Base-by-base conservation (phyloP, 2,888 invertebrate species). In the Caenorhabditis sinica region DNA sequence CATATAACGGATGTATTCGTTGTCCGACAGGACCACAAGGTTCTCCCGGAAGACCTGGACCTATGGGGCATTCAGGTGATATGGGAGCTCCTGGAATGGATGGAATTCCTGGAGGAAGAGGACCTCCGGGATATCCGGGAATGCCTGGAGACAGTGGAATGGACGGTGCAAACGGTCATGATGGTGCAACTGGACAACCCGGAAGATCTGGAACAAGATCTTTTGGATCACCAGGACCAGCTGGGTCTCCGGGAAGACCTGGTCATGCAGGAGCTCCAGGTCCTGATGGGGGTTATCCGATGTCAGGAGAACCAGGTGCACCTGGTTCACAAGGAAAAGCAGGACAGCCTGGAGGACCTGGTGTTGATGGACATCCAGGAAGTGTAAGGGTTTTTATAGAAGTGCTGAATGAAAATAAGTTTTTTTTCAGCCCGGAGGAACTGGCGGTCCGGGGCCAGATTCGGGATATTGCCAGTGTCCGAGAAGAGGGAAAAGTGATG, bases 401-500 rank as follows among this genome's bases (percentile, higher is more conserved):
- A 36, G 3, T 23, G 28, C 9, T 36, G 5, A 30, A 71, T 40
- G 6, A 9, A 36, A 13, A 6, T 51, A 11, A 17, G 1, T 11
- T 20, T 28, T n/a, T 5, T 79, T 75, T 43, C 33, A 84, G 84
- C 66, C 75, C 17, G 84, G 84, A 30, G 71, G 61, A 6, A 11
- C 30, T 20, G 84, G 84, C 6, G 40, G 51, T 25, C 80, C 65
- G 20, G 84, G 84, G 2, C 69, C 74, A 8, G 84, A 84, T 60
- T 79, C 74, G 30, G 83, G 83, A 20, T 83, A 83, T 49, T 83
- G 83, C 45, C 63, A 74, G 20, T 83, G 83, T 45, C 83, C 83
- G 9, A 0, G 20, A 43, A 56, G 83, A 53, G 83, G 77, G 6
- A 82, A 82, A 66, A 76, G 2, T 30, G 76, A 82, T 13, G 72